Evolutionary conservation across 2,888 invertebrate genomes (phyloP).

Genomic region (Gasteruption jaculator): DNA sequence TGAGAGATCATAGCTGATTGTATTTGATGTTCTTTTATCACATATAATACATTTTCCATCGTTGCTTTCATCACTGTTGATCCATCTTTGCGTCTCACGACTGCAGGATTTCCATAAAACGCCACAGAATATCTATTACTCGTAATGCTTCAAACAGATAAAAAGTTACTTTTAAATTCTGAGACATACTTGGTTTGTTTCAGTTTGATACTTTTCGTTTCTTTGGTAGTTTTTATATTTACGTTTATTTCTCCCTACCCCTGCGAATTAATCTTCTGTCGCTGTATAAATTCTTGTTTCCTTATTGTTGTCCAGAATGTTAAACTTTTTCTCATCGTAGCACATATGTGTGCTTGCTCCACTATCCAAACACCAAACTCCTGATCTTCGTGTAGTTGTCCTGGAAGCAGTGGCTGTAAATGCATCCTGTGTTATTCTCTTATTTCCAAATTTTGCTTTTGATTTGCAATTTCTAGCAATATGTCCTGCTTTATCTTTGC

Average conservation of each 20-base stretch:
- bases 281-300: slow-evolving; percentile 15
- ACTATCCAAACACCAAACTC: slow-evolving; percentile 20
- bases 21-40: neutral
- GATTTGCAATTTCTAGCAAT: no score
- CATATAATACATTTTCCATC: neutral
- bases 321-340: slow-evolving; percentile 15
- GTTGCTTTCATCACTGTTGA: neutral
- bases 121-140: slow-evolving; percentile 26
- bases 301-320: slow-evolving; percentile 3
- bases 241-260: slow-evolving; percentile 14
- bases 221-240: neutral
- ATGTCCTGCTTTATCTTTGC: no score
- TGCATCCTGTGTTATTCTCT: no score
- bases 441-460: no score
- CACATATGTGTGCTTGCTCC: slow-evolving; percentile 21
- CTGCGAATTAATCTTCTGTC: slow-evolving; percentile 11
- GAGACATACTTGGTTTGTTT: slow-evolving; percentile 28
- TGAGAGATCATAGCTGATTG: no score
- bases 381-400: no score
- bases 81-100: slow-evolving; percentile 22
- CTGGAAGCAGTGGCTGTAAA: no score
- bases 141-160: slow-evolving; percentile 31
- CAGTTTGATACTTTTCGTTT: slow-evolving; percentile 16
- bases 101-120: slow-evolving; percentile 24
- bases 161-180: slow-evolving; percentile 29